These are phyloP conservation scores for Crotalus tigris DNA, from an alignment of 2,113 vertebrate species.

Conservation along the genomic window DNA sequence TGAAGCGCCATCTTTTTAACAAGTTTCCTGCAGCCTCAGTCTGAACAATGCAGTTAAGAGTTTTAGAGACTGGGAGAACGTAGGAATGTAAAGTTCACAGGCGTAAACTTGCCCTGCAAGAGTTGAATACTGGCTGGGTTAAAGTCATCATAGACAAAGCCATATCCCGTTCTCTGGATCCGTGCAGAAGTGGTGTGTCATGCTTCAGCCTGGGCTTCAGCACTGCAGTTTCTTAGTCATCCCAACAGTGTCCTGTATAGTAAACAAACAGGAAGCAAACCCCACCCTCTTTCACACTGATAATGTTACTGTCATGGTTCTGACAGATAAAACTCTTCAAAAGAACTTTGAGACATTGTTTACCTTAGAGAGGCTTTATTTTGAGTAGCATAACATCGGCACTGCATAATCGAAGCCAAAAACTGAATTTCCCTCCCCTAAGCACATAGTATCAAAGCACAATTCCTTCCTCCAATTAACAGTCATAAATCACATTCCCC, in stretches of 20 bases:
- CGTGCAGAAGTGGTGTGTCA: neutral
- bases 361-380: too few species aligned
- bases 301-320: neutral
- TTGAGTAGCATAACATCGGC: too few species aligned
- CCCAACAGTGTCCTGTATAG: neutral
- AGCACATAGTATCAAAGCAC: too few species aligned
- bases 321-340: too few species aligned
- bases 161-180: neutral
- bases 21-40: neutral
- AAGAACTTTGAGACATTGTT: too few species aligned
- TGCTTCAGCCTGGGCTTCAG: neutral
- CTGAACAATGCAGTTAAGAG: neutral
- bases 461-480: too few species aligned
- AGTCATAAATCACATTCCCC: too few species aligned
- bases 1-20: neutral
- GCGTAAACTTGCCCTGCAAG: too few species aligned
- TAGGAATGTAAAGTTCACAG: neutral
- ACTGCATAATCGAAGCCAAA: too few species aligned
- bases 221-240: neutral
- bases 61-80: neutral
- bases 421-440: too few species aligned
- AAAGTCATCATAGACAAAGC: neutral
- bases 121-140: too few species aligned
- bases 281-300: neutral
- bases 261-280: neutral